These are phyloP conservation scores for Patiria miniata DNA, from an alignment of 35 echinoderm and acorn worm genomes.

Conservation along the genomic window DNA sequence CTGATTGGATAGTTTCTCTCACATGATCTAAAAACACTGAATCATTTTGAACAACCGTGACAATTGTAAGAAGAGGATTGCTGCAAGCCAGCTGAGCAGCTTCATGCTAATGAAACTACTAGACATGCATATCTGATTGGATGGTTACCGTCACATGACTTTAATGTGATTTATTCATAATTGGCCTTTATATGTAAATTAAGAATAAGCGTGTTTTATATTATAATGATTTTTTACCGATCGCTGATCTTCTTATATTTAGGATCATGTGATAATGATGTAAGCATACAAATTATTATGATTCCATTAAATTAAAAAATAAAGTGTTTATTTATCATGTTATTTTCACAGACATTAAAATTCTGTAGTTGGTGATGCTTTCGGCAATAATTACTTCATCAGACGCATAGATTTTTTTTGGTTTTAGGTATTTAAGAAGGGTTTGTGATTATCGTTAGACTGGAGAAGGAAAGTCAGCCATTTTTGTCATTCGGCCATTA, in stretches of 20 bases:
- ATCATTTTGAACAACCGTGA: no score
- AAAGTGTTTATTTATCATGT: constrained; percentile 13
- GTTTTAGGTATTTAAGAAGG: no score
- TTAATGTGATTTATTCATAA: background rate
- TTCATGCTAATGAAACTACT: background rate
- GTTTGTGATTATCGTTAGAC: no score
- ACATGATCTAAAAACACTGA: background rate
- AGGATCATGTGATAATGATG: constrained; percentile 8
- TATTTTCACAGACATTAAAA: background rate
- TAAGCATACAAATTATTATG: background rate
- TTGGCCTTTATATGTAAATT: constrained; percentile 12
- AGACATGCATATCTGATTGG: background rate
- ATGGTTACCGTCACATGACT: background rate
- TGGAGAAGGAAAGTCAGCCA: no score
- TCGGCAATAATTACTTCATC: constrained; percentile 7
- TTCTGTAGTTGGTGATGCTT: background rate
- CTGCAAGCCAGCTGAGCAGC: background rate
- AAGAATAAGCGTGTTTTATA: background rate
- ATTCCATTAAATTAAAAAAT: constrained; percentile 18
- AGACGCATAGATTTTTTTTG: background rate
- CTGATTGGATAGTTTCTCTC: background rate
- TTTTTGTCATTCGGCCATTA: no score
- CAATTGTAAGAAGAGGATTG: background rate
- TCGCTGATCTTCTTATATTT: background rate
- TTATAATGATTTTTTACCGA: constrained; percentile 10